Percentiles rank a stretch among this genome's conserved stretches.
These are phyloP conservation scores for Gallinago paraguaiae DNA, from an alignment of 2,113 vertebrate genomes.

Conservation along the genomic window DNA sequence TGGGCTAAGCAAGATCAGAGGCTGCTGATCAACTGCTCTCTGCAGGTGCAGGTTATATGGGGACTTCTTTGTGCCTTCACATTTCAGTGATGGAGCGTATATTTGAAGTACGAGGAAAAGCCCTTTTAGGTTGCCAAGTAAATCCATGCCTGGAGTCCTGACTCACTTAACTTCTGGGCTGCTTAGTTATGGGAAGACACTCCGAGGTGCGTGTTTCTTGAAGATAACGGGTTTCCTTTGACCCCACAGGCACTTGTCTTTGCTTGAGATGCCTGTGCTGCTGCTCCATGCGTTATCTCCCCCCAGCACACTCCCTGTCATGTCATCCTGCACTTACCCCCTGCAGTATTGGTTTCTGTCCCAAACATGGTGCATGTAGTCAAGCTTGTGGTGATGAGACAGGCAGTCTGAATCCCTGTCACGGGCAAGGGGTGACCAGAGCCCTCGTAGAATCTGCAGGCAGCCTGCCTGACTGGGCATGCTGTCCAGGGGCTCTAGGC, in stretches of 20 bases:
- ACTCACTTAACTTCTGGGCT: slow-evolving; percentile 9
- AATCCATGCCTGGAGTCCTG: slow-evolving; percentile 1
- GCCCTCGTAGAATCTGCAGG: background rate
- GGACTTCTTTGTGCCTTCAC: background rate
- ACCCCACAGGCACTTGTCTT: slow-evolving; percentile 16
- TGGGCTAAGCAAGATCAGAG: background rate
- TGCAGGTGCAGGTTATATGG: background rate
- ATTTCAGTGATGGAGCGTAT: background rate
- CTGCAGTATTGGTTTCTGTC: background rate
- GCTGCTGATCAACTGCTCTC: background rate
- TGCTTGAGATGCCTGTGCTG: background rate
- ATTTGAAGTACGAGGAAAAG: slow-evolving; percentile 13
- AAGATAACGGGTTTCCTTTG: slow-evolving; percentile 31
- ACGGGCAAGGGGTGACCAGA: background rate
- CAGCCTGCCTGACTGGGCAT: background rate
- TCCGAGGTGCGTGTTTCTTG: background rate
- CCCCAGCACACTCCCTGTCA: background rate
- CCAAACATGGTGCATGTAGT: accelerated
- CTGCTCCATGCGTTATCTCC: background rate
- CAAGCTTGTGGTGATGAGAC: background rate
- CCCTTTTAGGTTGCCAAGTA: slow-evolving; percentile 9
- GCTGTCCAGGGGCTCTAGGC: background rate
- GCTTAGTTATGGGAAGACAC: slow-evolving; percentile 5
- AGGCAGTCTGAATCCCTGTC: background rate
- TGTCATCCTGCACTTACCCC: background rate